Conservation (phyloP, 2,797 vertebrate genomes). For the Sebastes melanostomus region DNA sequence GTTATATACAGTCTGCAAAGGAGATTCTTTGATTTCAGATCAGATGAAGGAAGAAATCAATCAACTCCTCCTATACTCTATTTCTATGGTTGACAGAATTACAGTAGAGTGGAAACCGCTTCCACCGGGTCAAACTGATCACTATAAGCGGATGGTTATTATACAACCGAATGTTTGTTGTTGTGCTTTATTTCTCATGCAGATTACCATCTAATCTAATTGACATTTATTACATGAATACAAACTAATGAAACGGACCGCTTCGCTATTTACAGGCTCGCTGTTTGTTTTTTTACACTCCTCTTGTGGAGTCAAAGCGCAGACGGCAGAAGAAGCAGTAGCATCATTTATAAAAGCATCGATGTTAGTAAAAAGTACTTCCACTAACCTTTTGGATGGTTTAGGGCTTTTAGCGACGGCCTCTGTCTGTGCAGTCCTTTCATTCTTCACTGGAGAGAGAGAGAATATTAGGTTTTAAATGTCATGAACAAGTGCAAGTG, state of each 20-base stretch:
- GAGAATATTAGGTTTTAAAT: background rate
- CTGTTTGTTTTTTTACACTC: background rate
- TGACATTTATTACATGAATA: too few species aligned
- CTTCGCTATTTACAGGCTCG: too few species aligned
- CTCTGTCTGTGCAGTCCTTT: background rate
- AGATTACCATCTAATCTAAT: too few species aligned
- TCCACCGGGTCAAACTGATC: too few species aligned
- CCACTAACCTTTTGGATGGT: slow-evolving; percentile 53
- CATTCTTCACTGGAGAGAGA: slow-evolving; percentile 43
- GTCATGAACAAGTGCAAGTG: background rate
- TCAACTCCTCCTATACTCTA: too few species aligned
- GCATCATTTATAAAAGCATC: background rate
- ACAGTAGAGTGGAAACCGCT: too few species aligned
- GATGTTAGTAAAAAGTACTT: background rate
- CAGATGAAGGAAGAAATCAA: too few species aligned
- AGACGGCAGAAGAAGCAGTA: background rate
- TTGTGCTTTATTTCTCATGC: too few species aligned
- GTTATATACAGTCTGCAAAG: background rate
- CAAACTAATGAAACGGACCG: too few species aligned
- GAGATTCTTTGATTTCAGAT: background rate
- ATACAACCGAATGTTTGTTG: too few species aligned
- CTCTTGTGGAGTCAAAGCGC: accelerated
- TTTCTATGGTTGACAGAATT: too few species aligned
- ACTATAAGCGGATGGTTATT: too few species aligned
- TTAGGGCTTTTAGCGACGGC: slow-evolving; percentile 22